A percentile compares a stretch with the other conserved stretches of the same genome.
phyloP scores from a whole-genome alignment of 1,140 invertebrate species.

The Drosophila santomea region DNA sequence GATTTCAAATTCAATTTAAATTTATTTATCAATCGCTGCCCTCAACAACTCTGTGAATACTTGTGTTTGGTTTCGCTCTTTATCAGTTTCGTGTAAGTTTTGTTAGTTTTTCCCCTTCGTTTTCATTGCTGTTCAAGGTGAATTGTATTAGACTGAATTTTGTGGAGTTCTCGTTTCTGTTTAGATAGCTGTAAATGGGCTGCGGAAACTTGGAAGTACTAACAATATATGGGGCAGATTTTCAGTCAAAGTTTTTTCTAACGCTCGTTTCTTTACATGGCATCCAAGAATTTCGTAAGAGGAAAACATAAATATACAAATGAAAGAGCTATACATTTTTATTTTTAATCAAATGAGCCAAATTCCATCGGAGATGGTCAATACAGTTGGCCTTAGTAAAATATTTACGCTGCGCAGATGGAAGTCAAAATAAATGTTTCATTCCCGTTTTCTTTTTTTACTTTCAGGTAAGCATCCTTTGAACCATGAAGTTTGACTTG shows the following conservation, averaged over 20 bases:
- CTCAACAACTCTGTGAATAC: conserved; percentile 41
- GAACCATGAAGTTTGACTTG: not conserved
- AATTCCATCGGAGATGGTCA: conserved; percentile 1
- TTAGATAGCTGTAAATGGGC: conserved; percentile 53
- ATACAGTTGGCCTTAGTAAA: conserved; percentile 6
- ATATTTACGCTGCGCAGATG: conserved; percentile 28
- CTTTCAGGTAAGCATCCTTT: conserved; percentile 48
- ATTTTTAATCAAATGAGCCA: not conserved
- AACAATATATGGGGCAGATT: conserved; percentile 20
- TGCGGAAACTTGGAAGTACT: conserved; percentile 39
- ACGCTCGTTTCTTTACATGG: conserved; percentile 29
- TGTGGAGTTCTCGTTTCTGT: conserved; percentile 24
- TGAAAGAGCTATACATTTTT: not conserved
- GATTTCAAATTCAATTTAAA: conserved; percentile 24
- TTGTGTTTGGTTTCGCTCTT: conserved; percentile 22
- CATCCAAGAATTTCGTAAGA: conserved; percentile 36
- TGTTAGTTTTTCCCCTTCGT: conserved; percentile 27
- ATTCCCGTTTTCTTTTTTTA: conserved; percentile 11
- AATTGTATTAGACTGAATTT: conserved; percentile 63
- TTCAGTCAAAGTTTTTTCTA: conserved; percentile 28
- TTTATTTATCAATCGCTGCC: conserved; percentile 65
- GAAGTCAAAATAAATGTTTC: conserved; percentile 24
- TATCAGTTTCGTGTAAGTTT: conserved; percentile 48
- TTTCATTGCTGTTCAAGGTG: conserved; percentile 57
- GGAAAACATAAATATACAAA: conserved; percentile 45